Percentiles rank a stretch among this genome's conserved stretches.
Evolutionary conservation across 2,888 invertebrate genomes (phyloP).

Genomic region (Troides helena): DNA sequence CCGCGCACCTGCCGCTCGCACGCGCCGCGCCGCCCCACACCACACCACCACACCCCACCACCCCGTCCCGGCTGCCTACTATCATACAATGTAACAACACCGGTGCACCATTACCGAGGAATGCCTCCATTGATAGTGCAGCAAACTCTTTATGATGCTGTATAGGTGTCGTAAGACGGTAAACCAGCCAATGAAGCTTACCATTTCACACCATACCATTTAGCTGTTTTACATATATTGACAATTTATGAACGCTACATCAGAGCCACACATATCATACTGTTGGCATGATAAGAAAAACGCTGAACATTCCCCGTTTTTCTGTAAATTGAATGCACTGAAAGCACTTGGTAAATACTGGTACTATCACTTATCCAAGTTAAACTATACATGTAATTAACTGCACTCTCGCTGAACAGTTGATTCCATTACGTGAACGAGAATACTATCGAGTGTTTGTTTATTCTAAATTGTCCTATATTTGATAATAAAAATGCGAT

Average conservation of each 20-base stretch:
- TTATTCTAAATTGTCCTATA: not conserved
- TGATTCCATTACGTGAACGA: not conserved
- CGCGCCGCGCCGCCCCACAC: constrained; percentile 40
- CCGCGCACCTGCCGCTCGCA: constrained; percentile 63
- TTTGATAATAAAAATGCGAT: not conserved
- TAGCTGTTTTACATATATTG: no score
- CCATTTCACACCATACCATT: no score
- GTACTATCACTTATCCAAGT: not conserved
- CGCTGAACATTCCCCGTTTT: not conserved
- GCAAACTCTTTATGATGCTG: constrained; percentile 8
- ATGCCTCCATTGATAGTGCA: constrained; percentile 42
- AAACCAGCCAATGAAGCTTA: not conserved
- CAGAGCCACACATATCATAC: no score
- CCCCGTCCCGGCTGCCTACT: constrained; percentile 31
- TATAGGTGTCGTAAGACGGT: not conserved
- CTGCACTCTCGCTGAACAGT: not conserved
- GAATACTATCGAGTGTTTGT: not conserved
- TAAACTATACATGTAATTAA: not conserved
- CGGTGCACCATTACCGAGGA: constrained; percentile 34
- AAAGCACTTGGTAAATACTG: not conserved
- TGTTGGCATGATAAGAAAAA: not conserved
- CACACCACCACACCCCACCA: constrained; percentile 22
- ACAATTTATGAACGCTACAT: no score
- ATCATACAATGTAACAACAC: constrained; percentile 34
- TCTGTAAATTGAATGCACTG: not conserved